phyloP scores from a whole-genome alignment of 2,797 vertebrate species.

The Acrossocheilus fasciatus region DNA sequence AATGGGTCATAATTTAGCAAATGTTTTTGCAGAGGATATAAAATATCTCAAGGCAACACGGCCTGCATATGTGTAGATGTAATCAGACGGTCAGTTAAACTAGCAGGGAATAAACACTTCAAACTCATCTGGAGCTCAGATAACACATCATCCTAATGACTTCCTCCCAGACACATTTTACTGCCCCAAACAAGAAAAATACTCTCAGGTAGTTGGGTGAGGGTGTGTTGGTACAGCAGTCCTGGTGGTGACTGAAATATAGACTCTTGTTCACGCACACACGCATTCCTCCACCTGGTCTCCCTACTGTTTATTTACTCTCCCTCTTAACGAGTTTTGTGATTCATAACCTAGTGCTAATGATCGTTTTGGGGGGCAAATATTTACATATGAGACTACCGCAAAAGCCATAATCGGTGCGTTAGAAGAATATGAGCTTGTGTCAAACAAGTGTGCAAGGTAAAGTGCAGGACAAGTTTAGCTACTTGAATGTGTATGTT shows the following conservation, averaged over 20 bases:
- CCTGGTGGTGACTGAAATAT: constrained; percentile 57
- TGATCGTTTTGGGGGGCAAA: constrained; percentile 71
- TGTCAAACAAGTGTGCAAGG: neutral
- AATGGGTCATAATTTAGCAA: constrained; percentile 40
- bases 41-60: constrained; percentile 8
- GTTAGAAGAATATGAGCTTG: constrained; percentile 25
- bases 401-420: constrained; percentile 6
- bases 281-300: constrained; percentile 49
- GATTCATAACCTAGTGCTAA: constrained; percentile 74
- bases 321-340: constrained; percentile 74
- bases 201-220: constrained; percentile 52
- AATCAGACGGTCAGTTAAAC: constrained; percentile 31
- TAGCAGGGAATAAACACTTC: constrained; percentile 35
- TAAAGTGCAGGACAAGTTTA: constrained; percentile 12
- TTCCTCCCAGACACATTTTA: constrained; percentile 49
- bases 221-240: constrained; percentile 42
- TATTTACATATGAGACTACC: constrained; percentile 67
- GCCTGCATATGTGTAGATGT: constrained; percentile 12
- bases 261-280: constrained; percentile 25
- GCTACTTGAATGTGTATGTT: neutral
- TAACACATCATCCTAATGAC: constrained; percentile 47
- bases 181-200: constrained; percentile 50
- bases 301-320: constrained; percentile 78
- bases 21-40: constrained; percentile 33
- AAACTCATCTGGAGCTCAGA: constrained; percentile 42